Evolutionary conservation across 2,888 invertebrate species (phyloP), one percentile per base, ranked within the genome.

Genomic region (Lasioglossum morio): DNA sequence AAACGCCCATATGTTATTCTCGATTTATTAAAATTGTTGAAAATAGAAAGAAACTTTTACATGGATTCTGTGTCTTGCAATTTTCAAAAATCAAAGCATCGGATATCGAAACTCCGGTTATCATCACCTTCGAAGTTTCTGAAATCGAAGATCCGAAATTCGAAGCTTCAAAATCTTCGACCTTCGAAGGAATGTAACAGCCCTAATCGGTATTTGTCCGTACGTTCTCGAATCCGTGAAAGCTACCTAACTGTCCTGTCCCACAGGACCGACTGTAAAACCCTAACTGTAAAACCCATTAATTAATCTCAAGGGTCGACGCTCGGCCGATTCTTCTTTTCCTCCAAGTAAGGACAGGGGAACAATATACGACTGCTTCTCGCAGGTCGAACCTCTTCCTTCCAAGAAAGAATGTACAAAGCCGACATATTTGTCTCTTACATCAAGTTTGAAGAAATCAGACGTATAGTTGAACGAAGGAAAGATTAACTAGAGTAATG

Each of bases 181-280:
- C 30, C 30, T 34, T 34, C 30, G 30, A 34, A 34, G 30, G 30
- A 34, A 34, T 2, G 30, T 34, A 34, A 34, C 30, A 2, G 30
- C 30, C 30, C 30, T n/a, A 12, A 12, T 57, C 12, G 12, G 60
- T 27, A 57, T 14, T 5, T 14, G 43, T 30, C 34, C 37, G 53
- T 30, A 43, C 14, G 57, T 77, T 83, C 27, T 63, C 72, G 23
- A 81, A 43, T 57, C 53, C 77, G 81, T 85, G 74, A 77, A 77
- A 84, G 73, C 72, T 46, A 73, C 53, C 43, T 16, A 75, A 72
- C 57, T 69, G 60, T 57, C 63, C 60, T 27, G 76, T 82, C 77
- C 87, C 82, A 81, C 87, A 83, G 77, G 82, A 78, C 69, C 40
- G 53, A n/a, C n/a, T 2, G 27, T 53, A 40, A 43, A 27, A 23